phyloP scores from a whole-genome alignment of 2,113 vertebrate genomes.

The Caretta caretta region DNA sequence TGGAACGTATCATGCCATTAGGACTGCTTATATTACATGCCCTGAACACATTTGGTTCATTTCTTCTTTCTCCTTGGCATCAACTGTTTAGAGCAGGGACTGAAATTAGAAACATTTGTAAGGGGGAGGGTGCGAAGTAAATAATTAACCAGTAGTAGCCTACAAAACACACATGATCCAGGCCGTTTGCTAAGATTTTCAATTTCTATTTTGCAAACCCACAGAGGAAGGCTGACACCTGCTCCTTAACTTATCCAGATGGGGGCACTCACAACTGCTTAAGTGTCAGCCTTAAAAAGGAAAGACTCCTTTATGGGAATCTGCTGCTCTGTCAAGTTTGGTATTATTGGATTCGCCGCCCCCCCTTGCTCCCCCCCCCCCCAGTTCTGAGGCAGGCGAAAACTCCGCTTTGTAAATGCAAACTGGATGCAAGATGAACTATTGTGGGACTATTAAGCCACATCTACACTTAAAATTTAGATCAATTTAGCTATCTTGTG shows the following conservation, averaged over 20 bases:
- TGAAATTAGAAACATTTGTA: conserved; percentile 10
- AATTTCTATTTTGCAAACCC: background rate
- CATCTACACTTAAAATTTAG: background rate
- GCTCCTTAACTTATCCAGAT: background rate
- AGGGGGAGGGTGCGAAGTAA: background rate
- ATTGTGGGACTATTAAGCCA: background rate
- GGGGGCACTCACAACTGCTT: fast-evolving
- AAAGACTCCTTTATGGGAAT: background rate
- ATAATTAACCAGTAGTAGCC: background rate
- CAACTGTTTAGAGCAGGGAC: conserved; percentile 12
- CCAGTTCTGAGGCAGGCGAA: background rate
- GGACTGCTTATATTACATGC: conserved; percentile 36
- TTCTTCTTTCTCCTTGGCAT: conserved; percentile 10
- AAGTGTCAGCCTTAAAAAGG: background rate
- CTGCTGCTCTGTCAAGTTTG: background rate
- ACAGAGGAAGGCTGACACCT: background rate
- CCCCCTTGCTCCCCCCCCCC: too few species aligned
- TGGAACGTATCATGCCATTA: conserved; percentile 26
- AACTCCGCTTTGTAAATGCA: background rate
- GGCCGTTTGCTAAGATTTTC: background rate
- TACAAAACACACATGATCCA: background rate
- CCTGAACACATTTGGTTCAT: background rate
- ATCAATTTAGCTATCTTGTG: background rate
- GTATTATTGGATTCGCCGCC: background rate
- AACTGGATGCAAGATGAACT: background rate